phyloP scores from a whole-genome alignment of 2,888 invertebrate genomes.

The Eueremaeus valkanovi region DNA sequence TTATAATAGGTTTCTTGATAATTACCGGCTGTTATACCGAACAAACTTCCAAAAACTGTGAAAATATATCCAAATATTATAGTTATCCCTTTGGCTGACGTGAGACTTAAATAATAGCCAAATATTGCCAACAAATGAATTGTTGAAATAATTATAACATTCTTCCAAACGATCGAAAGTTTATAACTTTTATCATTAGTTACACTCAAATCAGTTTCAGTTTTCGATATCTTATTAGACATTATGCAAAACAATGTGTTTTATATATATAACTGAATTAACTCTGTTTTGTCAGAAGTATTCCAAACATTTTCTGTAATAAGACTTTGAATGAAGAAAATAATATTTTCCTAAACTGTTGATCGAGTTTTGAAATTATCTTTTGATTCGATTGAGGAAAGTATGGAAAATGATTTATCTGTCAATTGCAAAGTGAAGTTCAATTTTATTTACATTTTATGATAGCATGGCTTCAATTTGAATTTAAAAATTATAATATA shows the following conservation, averaged over 20 bases:
- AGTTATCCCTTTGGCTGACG: slow-evolving; percentile 44
- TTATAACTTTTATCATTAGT: background rate
- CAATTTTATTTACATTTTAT: too few species aligned
- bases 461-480: too few species aligned
- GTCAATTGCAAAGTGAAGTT: too few species aligned
- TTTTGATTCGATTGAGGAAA: background rate
- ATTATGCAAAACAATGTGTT: too few species aligned
- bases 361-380: background rate
- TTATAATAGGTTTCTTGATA: background rate
- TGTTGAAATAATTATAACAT: slow-evolving; percentile 44
- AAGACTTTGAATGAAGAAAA: background rate
- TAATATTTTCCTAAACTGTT: too few species aligned
- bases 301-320: background rate
- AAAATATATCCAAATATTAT: slow-evolving; percentile 42
- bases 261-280: too few species aligned
- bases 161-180: slow-evolving; percentile 45
- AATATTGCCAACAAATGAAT: slow-evolving; percentile 44
- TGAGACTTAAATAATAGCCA: slow-evolving; percentile 43
- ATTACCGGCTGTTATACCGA: slow-evolving; percentile 70
- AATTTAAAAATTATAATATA: too few species aligned
- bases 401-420: too few species aligned
- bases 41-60: slow-evolving; percentile 50
- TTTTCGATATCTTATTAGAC: background rate
- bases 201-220: background rate
- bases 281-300: too few species aligned